Evolutionary conservation across 2,888 invertebrate genomes (phyloP).

Genomic region (Venusia cambrica): DNA sequence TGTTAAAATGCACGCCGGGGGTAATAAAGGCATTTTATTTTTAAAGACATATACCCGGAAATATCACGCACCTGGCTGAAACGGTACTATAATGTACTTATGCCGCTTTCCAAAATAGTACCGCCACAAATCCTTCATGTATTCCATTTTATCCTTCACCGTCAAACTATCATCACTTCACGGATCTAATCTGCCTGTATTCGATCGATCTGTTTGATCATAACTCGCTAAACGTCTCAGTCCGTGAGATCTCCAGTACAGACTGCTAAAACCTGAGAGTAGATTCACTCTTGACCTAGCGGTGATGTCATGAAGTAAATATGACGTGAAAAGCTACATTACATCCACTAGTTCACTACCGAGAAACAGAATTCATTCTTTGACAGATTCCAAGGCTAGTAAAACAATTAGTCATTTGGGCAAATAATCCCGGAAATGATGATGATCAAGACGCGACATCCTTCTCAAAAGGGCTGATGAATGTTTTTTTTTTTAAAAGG

Average conservation of each 20-base stretch:
- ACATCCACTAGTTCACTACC: too few species aligned
- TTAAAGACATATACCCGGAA: too few species aligned
- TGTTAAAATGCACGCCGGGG: too few species aligned
- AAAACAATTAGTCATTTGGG: constrained; percentile 46
- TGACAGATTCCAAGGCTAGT: constrained; percentile 36
- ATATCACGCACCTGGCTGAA: constrained; percentile 65
- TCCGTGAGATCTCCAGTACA: constrained; percentile 52
- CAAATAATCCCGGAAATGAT: constrained; percentile 31
- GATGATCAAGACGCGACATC: too few species aligned
- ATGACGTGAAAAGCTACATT: constrained; percentile 51
- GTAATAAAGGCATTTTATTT: too few species aligned
- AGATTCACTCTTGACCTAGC: constrained; percentile 50
- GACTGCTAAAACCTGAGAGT: constrained; percentile 53
- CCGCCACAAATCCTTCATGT: constrained; percentile 62
- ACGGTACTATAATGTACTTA: constrained; percentile 64
- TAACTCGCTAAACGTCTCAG: constrained; percentile 59
- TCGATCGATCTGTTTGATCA: constrained; percentile 33
- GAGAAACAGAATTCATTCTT: constrained; percentile 50
- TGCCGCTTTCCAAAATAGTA: constrained; percentile 58
- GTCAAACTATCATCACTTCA: constrained; percentile 23
- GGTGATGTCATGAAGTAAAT: constrained; percentile 71
- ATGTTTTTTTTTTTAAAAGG: too few species aligned
- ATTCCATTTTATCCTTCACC: constrained; percentile 49
- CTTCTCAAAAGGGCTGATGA: too few species aligned
- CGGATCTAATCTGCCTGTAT: constrained; percentile 19